Percentiles rank a stretch among this genome's conserved stretches.
Conservation (phyloP, 2,888 invertebrate genomes). For the Timema podura region DNA sequence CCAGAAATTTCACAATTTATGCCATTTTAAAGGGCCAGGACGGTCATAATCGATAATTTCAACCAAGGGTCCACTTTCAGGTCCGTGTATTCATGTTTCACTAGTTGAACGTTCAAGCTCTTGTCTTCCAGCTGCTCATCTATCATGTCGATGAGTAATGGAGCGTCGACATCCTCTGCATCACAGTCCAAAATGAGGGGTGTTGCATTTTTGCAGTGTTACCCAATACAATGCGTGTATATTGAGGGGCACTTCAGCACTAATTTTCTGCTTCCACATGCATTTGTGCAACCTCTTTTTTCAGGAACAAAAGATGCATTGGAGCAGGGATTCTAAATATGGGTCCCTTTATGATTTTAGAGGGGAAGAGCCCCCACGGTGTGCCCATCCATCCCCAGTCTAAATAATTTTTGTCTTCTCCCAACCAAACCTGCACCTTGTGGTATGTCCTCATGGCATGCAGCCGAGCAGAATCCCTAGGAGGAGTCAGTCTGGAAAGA, state of each 20-base stretch:
- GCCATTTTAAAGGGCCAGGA: background rate
- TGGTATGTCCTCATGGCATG: too few species aligned
- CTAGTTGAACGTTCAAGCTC: background rate
- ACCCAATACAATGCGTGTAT: background rate
- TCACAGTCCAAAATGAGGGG: constrained; percentile 6
- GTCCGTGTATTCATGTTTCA: background rate
- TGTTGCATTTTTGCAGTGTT: background rate
- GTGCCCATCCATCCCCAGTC: background rate
- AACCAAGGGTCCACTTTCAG: background rate
- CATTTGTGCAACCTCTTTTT: background rate
- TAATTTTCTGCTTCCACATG: background rate
- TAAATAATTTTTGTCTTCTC: background rate
- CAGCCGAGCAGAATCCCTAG: too few species aligned
- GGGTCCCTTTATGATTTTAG: background rate
- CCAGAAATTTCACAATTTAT: background rate
- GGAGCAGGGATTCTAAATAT: background rate
- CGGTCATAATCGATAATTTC: background rate
- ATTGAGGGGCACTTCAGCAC: background rate
- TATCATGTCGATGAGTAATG: background rate
- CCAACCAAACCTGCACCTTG: too few species aligned
- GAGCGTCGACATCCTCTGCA: background rate
- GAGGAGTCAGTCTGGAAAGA: too few species aligned
- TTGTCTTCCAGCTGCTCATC: background rate
- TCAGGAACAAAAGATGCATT: too few species aligned
- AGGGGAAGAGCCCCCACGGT: background rate